Base-by-base conservation (phyloP, 2,888 invertebrate genomes). In the Leptarthrus brevirostris region DNA sequence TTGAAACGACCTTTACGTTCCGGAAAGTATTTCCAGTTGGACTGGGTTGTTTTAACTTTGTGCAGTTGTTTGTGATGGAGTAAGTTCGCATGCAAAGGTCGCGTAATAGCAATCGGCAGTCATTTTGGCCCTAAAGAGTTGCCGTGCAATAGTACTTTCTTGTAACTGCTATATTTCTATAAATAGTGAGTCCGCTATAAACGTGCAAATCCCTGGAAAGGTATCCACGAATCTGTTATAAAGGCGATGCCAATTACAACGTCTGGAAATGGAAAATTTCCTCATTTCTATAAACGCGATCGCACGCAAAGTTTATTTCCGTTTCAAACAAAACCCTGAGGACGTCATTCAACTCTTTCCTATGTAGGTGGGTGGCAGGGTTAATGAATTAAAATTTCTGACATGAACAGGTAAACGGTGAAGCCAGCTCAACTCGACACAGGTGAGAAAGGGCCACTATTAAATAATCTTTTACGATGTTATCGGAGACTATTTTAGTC, bases 191-290 rank as follows among this genome's bases (percentile, higher is more conserved):
- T 54, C 6, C n/a, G 12, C 14, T 54, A n/a, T 2, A n/a, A 26
- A 26, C 18, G 14, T 1, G 12, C 26, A 6, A 3, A 26, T 54
- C 54, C n/a, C 18, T 4, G n/a, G n/a, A 24, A 54, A 10, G 6
- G 4, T 24, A 8, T 12, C 24, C 54, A 26, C 54, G 54, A 54
- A 54, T 54, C n/a, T 26, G 8, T 26, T n/a, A 26, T 36, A 36
- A 52, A 69, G 52, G 34, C 18, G 52, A 69, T 69, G 69, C 52
- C 69, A 69, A 69, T 69, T 69, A 69, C 52, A 20, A 26, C 47
- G 69, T 69, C 69, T 69, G 69, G 69, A 69, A 69, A 69, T 69
- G 52, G 52, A 69, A 69, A 69, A 69, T 69, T 69, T 69, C 52
- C 69, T 69, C 30, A 69, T 69, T 52, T 69, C 69, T 69, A 14